phyloP scores from a whole-genome alignment of 2,797 vertebrate species.

The Mormyrus proboscirostris region DNA sequence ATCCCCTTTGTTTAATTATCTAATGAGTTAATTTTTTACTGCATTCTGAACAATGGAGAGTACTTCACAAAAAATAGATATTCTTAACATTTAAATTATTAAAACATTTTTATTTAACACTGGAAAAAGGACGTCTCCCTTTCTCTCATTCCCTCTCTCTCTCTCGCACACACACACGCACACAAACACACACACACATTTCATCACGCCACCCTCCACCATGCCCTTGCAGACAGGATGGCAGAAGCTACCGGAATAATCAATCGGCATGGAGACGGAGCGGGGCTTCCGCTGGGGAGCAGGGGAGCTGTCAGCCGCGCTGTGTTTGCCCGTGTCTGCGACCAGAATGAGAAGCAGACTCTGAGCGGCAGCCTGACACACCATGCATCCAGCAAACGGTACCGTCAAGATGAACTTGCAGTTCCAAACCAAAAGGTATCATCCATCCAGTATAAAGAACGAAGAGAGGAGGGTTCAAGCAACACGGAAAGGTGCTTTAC shows the following conservation, averaged over 20 bases:
- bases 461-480: background rate
- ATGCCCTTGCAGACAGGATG: background rate
- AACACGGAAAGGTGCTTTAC: background rate
- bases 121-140: background rate
- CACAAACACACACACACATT: background rate
- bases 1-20: background rate
- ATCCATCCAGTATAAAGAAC: background rate
- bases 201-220: background rate
- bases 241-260: constrained; percentile 49
- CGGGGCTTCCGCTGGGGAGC: constrained; percentile 47
- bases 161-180: background rate
- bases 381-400: background rate
- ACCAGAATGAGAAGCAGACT: background rate
- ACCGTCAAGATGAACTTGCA: background rate
- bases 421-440: background rate
- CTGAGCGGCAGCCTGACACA: background rate
- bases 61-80: background rate
- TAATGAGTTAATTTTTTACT: background rate
- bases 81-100: background rate
- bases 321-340: constrained; percentile 54
- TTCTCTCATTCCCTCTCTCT: background rate
- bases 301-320: constrained; percentile 33
- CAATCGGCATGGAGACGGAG: constrained; percentile 52
- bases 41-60: background rate
- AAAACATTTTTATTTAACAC: background rate